A percentile compares a stretch with the other conserved stretches of the same genome.
These are phyloP conservation scores for Pogonus chalceus DNA, from an alignment of 1,140 invertebrate genomes.

Conservation along the genomic window DNA sequence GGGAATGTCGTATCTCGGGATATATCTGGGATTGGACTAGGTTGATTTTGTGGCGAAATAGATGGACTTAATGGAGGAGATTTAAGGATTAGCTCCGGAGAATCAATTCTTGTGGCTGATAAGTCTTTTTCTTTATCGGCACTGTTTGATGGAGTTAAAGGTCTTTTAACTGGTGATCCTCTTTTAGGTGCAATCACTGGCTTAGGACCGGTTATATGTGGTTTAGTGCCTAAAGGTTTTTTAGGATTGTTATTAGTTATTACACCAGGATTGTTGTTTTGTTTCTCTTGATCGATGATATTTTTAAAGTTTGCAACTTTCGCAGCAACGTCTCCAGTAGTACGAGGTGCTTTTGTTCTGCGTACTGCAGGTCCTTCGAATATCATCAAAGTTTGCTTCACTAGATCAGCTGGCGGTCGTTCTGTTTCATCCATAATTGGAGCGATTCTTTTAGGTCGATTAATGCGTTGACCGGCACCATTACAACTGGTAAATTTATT, in stretches of 20 bases:
- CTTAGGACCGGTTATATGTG: constrained; percentile 37
- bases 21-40: constrained; percentile 30
- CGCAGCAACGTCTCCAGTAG: constrained; percentile 52
- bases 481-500: constrained; percentile 31
- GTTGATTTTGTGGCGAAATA: constrained; percentile 13
- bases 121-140: background rate
- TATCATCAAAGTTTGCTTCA: constrained; percentile 70
- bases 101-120: constrained; percentile 1
- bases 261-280: constrained; percentile 26
- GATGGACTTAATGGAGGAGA: constrained; percentile 4
- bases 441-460: constrained; percentile 52
- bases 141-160: background rate
- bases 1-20: constrained; percentile 17
- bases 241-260: constrained; percentile 26
- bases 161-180: background rate
- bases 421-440: constrained; percentile 68
- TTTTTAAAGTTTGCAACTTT: constrained; percentile 55
- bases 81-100: constrained; percentile 15
- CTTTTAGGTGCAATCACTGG: constrained; percentile 7
- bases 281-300: constrained; percentile 43
- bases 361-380: constrained; percentile 63
- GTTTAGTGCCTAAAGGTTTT: constrained; percentile 30
- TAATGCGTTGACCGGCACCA: constrained; percentile 27
- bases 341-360: constrained; percentile 36
- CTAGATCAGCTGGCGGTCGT: constrained; percentile 72